A percentile compares a stretch with the other conserved stretches of the same genome.
These are phyloP conservation scores for Perizoma affinitatum DNA, from an alignment of 2,888 invertebrate genomes.

Conservation along the genomic window DNA sequence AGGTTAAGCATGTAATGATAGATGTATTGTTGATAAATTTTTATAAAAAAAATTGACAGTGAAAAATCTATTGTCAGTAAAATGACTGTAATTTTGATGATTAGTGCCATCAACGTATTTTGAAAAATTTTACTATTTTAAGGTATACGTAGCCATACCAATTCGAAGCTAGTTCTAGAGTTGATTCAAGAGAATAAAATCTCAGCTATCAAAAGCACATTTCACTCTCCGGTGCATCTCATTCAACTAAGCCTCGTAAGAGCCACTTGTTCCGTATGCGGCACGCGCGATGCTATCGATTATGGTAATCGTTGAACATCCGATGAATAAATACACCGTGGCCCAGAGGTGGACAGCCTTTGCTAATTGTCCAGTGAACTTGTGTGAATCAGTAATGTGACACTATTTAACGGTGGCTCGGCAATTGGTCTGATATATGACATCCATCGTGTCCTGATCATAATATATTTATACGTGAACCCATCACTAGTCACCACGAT, in stretches of 20 bases:
- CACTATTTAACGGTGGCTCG: slow-evolving; percentile 66
- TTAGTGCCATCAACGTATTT: too few relatives aligned
- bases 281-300: slow-evolving; percentile 78
- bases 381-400: slow-evolving; percentile 77
- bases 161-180: too few relatives aligned
- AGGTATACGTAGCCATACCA: too few relatives aligned
- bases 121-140: too few relatives aligned
- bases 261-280: slow-evolving; percentile 74
- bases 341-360: slow-evolving; percentile 83
- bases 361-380: slow-evolving; percentile 82
- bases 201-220: slow-evolving; percentile 39
- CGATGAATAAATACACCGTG: slow-evolving; percentile 81
- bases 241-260: slow-evolving; percentile 62
- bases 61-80: too few relatives aligned
- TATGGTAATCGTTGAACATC: slow-evolving; percentile 82
- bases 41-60: too few relatives aligned
- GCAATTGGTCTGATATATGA: slow-evolving; percentile 54
- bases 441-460: slow-evolving; percentile 42
- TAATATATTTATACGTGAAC: slow-evolving; percentile 39
- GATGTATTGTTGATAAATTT: too few relatives aligned
- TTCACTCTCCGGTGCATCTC: slow-evolving; percentile 58
- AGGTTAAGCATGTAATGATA: too few relatives aligned
- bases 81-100: too few relatives aligned
- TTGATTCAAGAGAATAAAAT: not conserved
- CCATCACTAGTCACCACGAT: slow-evolving; percentile 9